Conservation (phyloP, 2,888 invertebrate genomes). For the Philereme transversata region DNA sequence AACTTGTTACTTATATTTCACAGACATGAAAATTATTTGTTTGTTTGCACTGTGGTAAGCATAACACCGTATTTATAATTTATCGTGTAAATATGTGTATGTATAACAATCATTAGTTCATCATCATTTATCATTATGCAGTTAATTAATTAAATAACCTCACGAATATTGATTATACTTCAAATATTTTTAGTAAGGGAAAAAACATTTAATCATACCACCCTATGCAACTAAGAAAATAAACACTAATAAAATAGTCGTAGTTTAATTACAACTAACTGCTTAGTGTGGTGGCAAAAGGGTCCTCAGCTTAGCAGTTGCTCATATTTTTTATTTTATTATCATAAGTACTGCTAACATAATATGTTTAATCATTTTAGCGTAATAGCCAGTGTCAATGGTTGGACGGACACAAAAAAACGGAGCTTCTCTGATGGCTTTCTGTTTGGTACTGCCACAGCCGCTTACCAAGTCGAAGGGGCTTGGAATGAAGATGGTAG, state of each 20-base stretch:
- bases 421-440: constrained; percentile 62
- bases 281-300: too few species aligned
- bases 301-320: too few species aligned
- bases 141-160: too few species aligned
- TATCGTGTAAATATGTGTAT: not conserved
- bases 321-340: too few species aligned
- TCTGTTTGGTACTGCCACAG: constrained; percentile 66
- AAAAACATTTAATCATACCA: too few species aligned
- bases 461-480: constrained; percentile 85
- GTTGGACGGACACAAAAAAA: constrained; percentile 54
- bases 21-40: not conserved
- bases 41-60: constrained; percentile 8
- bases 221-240: not conserved
- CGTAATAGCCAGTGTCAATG: constrained; percentile 40
- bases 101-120: too few species aligned
- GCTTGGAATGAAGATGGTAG: constrained; percentile 83
- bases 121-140: too few species aligned
- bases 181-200: too few species aligned
- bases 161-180: too few species aligned
- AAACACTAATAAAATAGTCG: not conserved
- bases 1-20: not conserved
- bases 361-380: constrained; percentile 44
- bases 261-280: not conserved
- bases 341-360: not conserved
- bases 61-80: not conserved